Percentiles rank a stretch among this genome's conserved stretches.
Evolutionary conservation across 2,888 invertebrate species (phyloP).

Genomic region (Tigriopus californicus): DNA sequence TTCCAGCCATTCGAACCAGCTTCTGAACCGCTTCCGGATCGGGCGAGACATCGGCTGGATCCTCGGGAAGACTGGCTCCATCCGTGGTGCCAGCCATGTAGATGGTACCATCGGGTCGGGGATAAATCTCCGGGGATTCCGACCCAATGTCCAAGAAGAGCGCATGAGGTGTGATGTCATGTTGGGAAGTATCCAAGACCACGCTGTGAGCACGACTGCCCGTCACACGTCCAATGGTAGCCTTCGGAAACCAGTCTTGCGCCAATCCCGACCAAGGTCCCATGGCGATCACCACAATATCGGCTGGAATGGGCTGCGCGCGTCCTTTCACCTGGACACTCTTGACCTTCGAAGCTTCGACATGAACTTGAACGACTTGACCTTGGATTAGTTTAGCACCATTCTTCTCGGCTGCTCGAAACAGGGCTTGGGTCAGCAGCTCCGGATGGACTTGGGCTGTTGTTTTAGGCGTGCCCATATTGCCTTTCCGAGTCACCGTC

Average conservation of each 20-base stretch:
- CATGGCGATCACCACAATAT: conserved; percentile 10
- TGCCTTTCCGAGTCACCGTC: neutral
- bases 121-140: conserved; percentile 11
- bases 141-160: neutral
- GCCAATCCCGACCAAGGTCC: conserved; percentile 8
- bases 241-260: neutral
- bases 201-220: conserved; percentile 10
- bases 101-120: conserved; percentile 13
- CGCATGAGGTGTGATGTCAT: neutral
- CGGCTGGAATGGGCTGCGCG: neutral
- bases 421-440: conserved; percentile 1
- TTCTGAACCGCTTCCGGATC: neutral
- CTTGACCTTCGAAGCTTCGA: neutral
- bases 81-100: conserved; percentile 13
- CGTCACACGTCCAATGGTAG: neutral
- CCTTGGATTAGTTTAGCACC: neutral
- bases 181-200: neutral
- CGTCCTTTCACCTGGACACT: neutral
- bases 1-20: neutral
- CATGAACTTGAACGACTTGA: neutral
- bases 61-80: conserved; percentile 1
- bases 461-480: neutral
- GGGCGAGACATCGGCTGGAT: neutral
- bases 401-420: neutral
- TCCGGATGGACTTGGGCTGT: conserved; percentile 14